Evolutionary conservation across 2,113 vertebrate species (phyloP).

Genomic region (Dipodomys spectabilis): DNA sequence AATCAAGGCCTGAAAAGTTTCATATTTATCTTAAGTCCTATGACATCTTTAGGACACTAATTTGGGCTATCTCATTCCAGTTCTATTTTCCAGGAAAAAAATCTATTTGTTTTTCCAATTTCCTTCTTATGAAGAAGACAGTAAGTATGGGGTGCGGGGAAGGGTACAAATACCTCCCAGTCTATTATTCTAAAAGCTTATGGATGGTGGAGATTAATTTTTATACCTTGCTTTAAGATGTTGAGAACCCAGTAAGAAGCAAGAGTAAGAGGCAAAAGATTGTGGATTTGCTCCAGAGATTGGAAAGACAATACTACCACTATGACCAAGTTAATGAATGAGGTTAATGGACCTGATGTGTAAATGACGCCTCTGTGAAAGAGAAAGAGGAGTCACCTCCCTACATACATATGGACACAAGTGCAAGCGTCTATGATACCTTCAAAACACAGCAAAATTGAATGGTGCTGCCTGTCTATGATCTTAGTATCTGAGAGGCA

Average conservation of each 20-base stretch:
- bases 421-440: background rate
- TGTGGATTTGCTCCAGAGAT: background rate
- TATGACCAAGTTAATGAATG: background rate
- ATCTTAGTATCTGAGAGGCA: too few species aligned
- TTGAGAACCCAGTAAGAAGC: background rate
- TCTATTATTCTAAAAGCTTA: too few species aligned
- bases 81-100: too few species aligned
- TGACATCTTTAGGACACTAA: background rate
- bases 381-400: background rate
- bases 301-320: background rate
- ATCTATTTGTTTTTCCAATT: too few species aligned
- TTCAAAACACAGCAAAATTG: background rate
- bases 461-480: too few species aligned
- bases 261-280: background rate
- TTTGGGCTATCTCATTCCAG: background rate
- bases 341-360: background rate
- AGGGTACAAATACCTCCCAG: too few species aligned
- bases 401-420: conserved; percentile 14
- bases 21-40: background rate
- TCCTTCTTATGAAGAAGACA: too few species aligned
- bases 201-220: too few species aligned
- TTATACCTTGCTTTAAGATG: background rate
- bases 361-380: too few species aligned
- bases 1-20: background rate
- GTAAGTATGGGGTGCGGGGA: too few species aligned